Conservation (phyloP, 2,888 invertebrate genomes). For the Athalia circularis region DNA sequence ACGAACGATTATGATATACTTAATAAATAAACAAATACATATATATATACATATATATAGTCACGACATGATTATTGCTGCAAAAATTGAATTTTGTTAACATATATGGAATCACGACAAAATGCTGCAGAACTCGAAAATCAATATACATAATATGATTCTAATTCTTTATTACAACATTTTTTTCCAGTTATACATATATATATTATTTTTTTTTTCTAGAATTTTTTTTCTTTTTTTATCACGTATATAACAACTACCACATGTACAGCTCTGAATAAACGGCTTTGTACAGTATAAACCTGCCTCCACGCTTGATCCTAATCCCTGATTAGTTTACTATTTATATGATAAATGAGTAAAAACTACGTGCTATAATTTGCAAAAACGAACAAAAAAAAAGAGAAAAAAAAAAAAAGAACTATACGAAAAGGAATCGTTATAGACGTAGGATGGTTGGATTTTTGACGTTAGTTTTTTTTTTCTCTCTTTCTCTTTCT, state of each 20-base stretch:
- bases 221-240: background rate
- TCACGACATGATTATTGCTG: too few species aligned
- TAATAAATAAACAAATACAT: background rate
- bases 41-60: background rate
- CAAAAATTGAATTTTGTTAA: too few species aligned
- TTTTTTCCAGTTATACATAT: conserved; percentile 19
- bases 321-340: conserved; percentile 40
- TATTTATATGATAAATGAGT: background rate
- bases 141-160: background rate
- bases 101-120: too few species aligned
- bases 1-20: too few species aligned
- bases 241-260: conserved; percentile 14
- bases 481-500: conserved; percentile 61
- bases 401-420: too few species aligned
- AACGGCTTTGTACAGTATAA: conserved; percentile 47
- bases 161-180: conserved; percentile 2
- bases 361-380: background rate
- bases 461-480: conserved; percentile 65
- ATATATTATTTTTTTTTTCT: too few species aligned
- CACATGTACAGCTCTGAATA: conserved; percentile 47
- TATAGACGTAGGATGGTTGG: conserved; percentile 26
- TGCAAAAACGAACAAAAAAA: too few species aligned
- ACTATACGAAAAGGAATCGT: conserved; percentile 9
- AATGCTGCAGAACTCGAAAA: background rate
- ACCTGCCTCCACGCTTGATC: conserved; percentile 48